These are phyloP conservation scores for Phania funesta DNA, from an alignment of 2,888 invertebrate genomes.

Conservation along the genomic window DNA sequence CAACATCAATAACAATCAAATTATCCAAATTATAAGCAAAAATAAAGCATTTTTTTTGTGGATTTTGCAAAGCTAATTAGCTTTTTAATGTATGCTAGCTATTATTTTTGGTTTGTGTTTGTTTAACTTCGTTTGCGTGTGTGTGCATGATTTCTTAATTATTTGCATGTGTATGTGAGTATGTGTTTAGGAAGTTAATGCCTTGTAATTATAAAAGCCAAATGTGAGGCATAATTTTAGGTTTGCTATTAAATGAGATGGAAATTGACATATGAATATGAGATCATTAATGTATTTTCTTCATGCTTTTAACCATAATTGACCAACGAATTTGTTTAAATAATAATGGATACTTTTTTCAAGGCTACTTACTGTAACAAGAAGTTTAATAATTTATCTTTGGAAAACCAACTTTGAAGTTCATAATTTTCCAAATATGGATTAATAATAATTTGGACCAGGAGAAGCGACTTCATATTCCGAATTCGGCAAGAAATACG, in stretches of 20 bases:
- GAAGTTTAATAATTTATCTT: no score
- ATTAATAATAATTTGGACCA: no score
- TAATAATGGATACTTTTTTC: no score
- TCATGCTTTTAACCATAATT: no score
- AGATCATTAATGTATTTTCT: no score
- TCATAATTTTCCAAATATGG: no score
- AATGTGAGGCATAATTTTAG: neutral
- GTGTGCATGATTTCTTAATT: neutral
- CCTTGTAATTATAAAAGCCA: conserved; percentile 23
- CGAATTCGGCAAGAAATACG: no score
- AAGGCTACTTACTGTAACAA: no score
- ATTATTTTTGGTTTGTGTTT: conserved; percentile 27
- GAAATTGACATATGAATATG: neutral
- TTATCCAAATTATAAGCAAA: neutral
- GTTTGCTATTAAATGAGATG: conserved; percentile 3
- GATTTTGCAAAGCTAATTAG: conserved; percentile 60
- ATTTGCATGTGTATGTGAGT: neutral
- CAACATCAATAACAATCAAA: neutral
- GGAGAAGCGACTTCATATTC: no score
- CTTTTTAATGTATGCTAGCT: conserved; percentile 45
- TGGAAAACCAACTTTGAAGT: no score
- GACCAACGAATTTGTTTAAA: no score
- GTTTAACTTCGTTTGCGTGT: neutral
- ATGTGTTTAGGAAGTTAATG: neutral
- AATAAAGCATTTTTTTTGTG: conserved; percentile 36